Evolutionary conservation across 2,113 vertebrate genomes (phyloP), one percentile per base, ranked within the genome.

Genomic region (Percina caprodes): DNA sequence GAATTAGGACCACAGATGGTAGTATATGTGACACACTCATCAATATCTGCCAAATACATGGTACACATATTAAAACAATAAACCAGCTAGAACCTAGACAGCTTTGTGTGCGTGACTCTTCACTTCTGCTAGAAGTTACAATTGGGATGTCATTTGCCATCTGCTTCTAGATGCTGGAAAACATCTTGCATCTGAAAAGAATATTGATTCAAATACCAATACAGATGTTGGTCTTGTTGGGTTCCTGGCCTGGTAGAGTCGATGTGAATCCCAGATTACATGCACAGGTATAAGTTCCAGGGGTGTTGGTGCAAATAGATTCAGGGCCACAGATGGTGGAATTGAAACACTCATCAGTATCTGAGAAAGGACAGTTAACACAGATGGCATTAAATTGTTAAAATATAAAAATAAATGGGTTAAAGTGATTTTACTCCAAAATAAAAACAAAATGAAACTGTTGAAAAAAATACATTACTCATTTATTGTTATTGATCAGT

Each of bases 271-370:
- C 91, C 15, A 15, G 0, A 1, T 56, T 0, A 72, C 91, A 92
- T 8, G 5, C 5, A 49, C 91, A 92, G 55, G 4, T 54, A 4
- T 83, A 46, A 30, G 19, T 0, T 65, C 92, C 87, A 7, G 69
- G 77, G 14, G 14, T 72, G 76, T 92, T 92, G 42, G 24, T 63
- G 80, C 92, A 92, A 52, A 48, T 0, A 6, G 87, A 84, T 1
- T 74, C 7, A 3, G 86, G 89, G 2, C 87, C 91, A 61, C 91
- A 92, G 21, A 89, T 0, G 0, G 55, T 71, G 19, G 70, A 21
- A 42, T 88, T 84, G 46, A 72, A 69, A 75, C 90, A 92, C 42
- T 91, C 91, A 23, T 91, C 70, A 9, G 81, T 33, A 82, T 91
- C 90, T 92, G 80, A 70, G 30, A 68, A 73, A 42, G 11, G 59